Base-by-base conservation (phyloP, 2,888 invertebrate species). In the Caenorhabditis wallacei region DNA sequence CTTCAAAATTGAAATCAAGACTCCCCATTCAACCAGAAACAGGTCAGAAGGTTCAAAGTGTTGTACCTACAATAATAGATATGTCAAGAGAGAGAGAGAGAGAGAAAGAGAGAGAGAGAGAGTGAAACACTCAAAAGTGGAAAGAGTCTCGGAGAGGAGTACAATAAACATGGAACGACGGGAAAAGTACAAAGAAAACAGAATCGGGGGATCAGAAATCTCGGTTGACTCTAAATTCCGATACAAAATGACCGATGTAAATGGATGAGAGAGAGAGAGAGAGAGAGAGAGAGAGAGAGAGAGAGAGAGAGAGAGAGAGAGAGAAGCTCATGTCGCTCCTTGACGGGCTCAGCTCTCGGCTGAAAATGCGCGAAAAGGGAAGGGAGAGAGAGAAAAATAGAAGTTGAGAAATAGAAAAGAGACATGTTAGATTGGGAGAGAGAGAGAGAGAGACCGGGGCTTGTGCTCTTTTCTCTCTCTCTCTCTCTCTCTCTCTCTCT, bases 311-410 rank as follows among this genome's bases (percentile, higher is more conserved):
- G n/a, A 35, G n/a, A 30, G 30, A 35, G 16, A 46, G 46, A n/a
- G n/a, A 8, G 40, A 8, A 40, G 8, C 54, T 13, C 56, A 51
- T 22, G 22, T 51, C 61, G 40, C 72, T 63, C 30, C 72, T 72
- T 72, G 54, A 51, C 35, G 72, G 3, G 30, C 30, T 30, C 30
- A 8, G 30, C 30, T 30, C 54, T 51, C 4, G 30, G 30, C 74
- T 76, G 80, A 80, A 72, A 80, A 71, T 71, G 71, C 70, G 80
- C 70, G 80, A 80, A 64, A 70, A 71, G 46, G 30, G 26, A 7
- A 7, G 30, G 20, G 57, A 68, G 16, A 54, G 18, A 59, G 26
- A 57, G 48, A 26, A 16, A 37, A 59, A 63, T 16, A 64, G 48
- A 56, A 43, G 37, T 46, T 24, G 20, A 24, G 56, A 46, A 56